Percentiles rank a stretch among this genome's conserved stretches.
These are phyloP conservation scores for Dichetophora obliterata DNA, from an alignment of 2,888 invertebrate species.

Conservation along the genomic window DNA sequence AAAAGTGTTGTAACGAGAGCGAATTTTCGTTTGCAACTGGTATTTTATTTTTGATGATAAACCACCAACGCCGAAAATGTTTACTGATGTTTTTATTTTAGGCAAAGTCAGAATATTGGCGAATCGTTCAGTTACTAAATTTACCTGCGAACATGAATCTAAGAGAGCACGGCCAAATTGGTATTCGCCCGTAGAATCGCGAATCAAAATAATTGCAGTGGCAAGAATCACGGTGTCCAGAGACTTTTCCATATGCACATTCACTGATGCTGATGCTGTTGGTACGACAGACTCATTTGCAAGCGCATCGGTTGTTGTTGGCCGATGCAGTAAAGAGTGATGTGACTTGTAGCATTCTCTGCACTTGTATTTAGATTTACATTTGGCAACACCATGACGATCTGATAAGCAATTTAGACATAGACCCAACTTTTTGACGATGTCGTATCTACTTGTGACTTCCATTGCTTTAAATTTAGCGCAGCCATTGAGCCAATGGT, in stretches of 20 bases:
- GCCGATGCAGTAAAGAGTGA: conserved; percentile 13
- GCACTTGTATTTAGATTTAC: conserved; percentile 22
- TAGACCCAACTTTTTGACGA: conserved; percentile 24
- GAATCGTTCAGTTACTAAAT: conserved; percentile 21
- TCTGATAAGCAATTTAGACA: conserved; percentile 35
- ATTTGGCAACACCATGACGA: conserved; percentile 26
- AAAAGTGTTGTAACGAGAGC: background rate
- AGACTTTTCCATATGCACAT: background rate
- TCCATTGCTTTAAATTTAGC: conserved; percentile 9
- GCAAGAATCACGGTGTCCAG: background rate
- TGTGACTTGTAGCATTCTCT: conserved; percentile 26
- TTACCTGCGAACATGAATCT: conserved; percentile 28
- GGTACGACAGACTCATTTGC: background rate
- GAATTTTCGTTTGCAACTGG: conserved; percentile 27
- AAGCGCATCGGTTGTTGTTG: background rate
- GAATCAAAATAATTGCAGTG: background rate
- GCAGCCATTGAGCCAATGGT: conserved; percentile 9
- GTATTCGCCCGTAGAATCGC: background rate
- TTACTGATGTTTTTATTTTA: conserved; percentile 8
- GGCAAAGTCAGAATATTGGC: conserved; percentile 7
- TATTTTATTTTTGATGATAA: conserved; percentile 26
- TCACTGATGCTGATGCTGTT: background rate
- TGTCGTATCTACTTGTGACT: conserved; percentile 11
- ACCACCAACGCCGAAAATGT: conserved; percentile 30
- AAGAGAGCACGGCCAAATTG: conserved; percentile 13